These are phyloP conservation scores for Drosophila maculinotata DNA, from an alignment of 2,888 invertebrate genomes.

Conservation along the genomic window DNA sequence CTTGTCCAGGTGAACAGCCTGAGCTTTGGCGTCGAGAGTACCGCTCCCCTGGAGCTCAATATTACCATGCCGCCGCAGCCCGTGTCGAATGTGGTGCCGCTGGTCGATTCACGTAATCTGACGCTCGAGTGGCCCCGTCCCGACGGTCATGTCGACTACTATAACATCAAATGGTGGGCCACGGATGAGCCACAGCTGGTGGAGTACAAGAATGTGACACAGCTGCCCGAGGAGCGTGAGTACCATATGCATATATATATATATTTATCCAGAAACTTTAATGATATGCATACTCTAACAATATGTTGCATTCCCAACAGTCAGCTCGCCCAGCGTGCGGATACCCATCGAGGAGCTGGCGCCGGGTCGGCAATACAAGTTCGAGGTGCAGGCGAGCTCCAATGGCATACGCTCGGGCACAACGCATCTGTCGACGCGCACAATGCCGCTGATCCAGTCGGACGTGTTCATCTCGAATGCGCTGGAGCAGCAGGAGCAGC, in stretches of 20 bases:
- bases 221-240: conserved; percentile 79
- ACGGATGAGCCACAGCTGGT: conserved; percentile 86
- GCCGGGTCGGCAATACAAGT: conserved; percentile 92
- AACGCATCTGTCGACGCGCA: conserved; percentile 90
- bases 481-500: conserved; percentile 86
- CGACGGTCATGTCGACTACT: conserved; percentile 93
- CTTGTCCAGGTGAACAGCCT: conserved; percentile 94
- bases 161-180: conserved; percentile 92
- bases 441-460: conserved; percentile 95
- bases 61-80: conserved; percentile 96
- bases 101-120: conserved; percentile 95
- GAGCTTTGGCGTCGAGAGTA: conserved; percentile 93
- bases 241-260: conserved; percentile 6
- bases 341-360: conserved; percentile 90
- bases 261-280: no score
- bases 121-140: conserved; percentile 96
- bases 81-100: conserved; percentile 92
- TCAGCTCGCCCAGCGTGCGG: conserved; percentile 86
- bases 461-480: conserved; percentile 95
- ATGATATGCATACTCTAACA: no score
- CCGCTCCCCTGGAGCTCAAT: conserved; percentile 91
- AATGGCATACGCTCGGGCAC: conserved; percentile 92
- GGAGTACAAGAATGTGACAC: conserved; percentile 86
- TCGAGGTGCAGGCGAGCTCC: conserved; percentile 91
- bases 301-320: no score